These are phyloP conservation scores for Phalloptychus januarius DNA, from an alignment of 2,797 vertebrate species.

Conservation along the genomic window DNA sequence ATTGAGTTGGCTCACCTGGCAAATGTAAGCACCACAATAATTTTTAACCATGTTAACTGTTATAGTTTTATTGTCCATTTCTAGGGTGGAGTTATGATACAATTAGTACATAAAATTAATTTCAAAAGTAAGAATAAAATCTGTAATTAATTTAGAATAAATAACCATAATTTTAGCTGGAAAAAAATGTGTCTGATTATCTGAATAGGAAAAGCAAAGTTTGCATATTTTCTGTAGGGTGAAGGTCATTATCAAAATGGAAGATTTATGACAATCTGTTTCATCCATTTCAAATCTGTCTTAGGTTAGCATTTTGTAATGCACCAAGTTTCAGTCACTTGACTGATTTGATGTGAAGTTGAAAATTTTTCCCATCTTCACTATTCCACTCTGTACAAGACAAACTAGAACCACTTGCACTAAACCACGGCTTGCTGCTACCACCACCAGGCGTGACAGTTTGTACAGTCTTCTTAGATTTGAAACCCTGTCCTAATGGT, in stretches of 20 bases:
- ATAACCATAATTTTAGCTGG: not conserved
- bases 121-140: not conserved
- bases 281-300: not conserved
- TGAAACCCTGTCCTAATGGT: not conserved
- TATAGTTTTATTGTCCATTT: not conserved
- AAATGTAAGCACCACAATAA: conserved; percentile 87
- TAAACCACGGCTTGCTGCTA: not conserved
- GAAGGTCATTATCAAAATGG: too few species aligned
- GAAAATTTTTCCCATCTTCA: not conserved
- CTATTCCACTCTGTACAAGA: not conserved
- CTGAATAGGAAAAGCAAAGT: too few species aligned
- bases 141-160: not conserved
- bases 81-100: not conserved
- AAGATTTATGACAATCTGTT: not conserved
- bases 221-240: not conserved
- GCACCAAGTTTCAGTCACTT: not conserved
- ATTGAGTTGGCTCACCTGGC: conserved; percentile 96
- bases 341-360: not conserved
- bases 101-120: not conserved
- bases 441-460: too few species aligned
- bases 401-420: not conserved
- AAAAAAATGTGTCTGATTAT: not conserved
- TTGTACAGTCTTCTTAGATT: not conserved
- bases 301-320: not conserved
- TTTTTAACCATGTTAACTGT: not conserved